These are phyloP conservation scores for Mobula hypostoma DNA, from an alignment of 2,113 vertebrate genomes.

Conservation along the genomic window DNA sequence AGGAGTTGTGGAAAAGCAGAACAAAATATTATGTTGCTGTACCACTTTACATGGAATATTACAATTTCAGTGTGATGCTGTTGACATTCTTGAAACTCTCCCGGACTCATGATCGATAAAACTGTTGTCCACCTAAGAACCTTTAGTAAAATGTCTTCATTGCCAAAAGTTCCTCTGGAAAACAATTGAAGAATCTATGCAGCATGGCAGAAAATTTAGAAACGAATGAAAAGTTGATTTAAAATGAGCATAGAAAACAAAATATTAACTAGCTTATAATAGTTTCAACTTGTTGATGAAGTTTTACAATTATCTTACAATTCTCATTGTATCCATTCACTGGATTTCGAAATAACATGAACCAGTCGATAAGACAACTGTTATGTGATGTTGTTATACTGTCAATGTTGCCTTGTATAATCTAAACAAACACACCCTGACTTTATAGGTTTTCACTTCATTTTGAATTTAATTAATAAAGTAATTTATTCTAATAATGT, in stretches of 20 bases:
- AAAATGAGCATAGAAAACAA: not conserved
- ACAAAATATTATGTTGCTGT: too few relatives aligned
- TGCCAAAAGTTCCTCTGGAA: not conserved
- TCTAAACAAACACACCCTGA: not conserved
- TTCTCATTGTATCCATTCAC: not conserved
- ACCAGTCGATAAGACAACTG: not conserved
- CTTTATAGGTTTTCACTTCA: not conserved
- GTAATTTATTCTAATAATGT: slow-evolving; percentile 40
- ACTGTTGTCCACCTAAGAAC: not conserved
- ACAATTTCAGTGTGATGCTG: not conserved
- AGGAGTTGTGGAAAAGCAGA: too few relatives aligned
- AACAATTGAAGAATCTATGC: not conserved
- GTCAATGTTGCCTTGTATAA: not conserved
- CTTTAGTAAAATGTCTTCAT: not conserved
- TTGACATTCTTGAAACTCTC: not conserved
- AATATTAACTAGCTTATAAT: not conserved
- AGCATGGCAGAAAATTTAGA: not conserved
- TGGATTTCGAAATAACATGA: not conserved
- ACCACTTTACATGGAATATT: not conserved
- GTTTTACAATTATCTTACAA: not conserved
- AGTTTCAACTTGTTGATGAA: not conserved
- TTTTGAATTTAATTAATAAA: not conserved
- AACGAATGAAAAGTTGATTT: not conserved
- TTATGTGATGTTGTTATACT: not conserved
- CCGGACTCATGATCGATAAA: not conserved